A percentile compares a stretch with the other conserved stretches of the same genome.
Conservation (phyloP, 35 echinoderm and acorn worm genomes). For the Ptychodera flava region DNA sequence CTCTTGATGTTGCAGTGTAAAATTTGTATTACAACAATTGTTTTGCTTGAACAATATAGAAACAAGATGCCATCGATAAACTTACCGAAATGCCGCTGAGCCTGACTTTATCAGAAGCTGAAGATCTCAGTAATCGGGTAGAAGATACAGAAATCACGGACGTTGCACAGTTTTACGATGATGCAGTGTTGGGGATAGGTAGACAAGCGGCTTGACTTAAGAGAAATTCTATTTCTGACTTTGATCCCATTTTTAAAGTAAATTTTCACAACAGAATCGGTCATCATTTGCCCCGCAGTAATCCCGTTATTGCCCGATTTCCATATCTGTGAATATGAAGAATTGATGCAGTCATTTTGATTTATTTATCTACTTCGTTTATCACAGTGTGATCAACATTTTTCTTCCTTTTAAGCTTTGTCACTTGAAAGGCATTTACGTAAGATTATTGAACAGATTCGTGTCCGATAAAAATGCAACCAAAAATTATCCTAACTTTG, state of each 20-base stretch:
- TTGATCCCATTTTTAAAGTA: too few relatives aligned
- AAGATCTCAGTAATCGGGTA: neutral
- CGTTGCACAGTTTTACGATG: neutral
- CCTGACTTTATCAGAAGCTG: neutral
- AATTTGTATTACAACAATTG: too few relatives aligned
- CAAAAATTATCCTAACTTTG: too few relatives aligned
- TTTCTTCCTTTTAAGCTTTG: too few relatives aligned
- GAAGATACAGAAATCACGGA: neutral
- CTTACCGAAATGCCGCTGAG: neutral
- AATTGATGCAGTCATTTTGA: neutral
- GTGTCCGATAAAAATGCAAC: too few relatives aligned
- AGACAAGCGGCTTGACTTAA: too few relatives aligned
- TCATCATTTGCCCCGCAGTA: neutral
- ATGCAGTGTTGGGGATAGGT: neutral
- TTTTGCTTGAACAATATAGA: too few relatives aligned
- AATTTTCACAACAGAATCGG: neutral
- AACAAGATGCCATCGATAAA: neutral
- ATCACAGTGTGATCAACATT: too few relatives aligned
- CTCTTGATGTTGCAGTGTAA: too few relatives aligned
- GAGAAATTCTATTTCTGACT: too few relatives aligned
- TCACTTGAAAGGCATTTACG: too few relatives aligned
- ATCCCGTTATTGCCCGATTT: neutral
- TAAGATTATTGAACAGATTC: too few relatives aligned
- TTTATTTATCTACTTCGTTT: neutral
- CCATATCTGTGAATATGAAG: neutral